A percentile compares a stretch with the other conserved stretches of the same genome.
These are phyloP conservation scores for Todiramphus saurophagus DNA, from an alignment of 2,113 vertebrate genomes.

Conservation along the genomic window DNA sequence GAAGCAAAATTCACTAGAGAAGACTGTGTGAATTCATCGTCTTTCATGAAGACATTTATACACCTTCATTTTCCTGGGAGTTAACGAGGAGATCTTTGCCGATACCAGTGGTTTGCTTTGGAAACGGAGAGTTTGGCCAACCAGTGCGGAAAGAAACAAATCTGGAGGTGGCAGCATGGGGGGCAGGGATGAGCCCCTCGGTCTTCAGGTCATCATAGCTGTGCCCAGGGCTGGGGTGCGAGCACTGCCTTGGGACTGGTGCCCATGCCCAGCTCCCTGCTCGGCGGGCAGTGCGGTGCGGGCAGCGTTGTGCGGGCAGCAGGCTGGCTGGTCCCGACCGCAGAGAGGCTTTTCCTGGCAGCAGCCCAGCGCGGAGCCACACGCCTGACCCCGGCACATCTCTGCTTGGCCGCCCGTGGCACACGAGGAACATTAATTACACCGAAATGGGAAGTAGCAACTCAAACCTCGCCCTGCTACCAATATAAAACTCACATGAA, in stretches of 20 bases:
- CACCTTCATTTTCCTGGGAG: background rate
- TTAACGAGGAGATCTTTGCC: accelerated
- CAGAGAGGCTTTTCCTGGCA: background rate
- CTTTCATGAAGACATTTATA: background rate
- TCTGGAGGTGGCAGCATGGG: accelerated
- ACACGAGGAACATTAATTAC: background rate
- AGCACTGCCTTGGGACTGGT: background rate
- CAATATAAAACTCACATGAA: slow-evolving; percentile 34
- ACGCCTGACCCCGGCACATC: accelerated
- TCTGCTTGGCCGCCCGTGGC: accelerated
- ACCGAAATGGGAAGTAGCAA: background rate
- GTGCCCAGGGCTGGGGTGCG: background rate
- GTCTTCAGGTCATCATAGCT: no score
- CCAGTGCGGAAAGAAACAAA: accelerated
- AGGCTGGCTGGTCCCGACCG: background rate
- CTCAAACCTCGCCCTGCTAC: background rate
- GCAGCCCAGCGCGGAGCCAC: background rate
- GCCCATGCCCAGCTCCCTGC: background rate
- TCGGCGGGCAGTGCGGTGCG: background rate
- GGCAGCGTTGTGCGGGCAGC: background rate
- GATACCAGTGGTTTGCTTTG: accelerated
- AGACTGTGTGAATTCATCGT: slow-evolving; percentile 32
- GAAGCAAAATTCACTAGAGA: slow-evolving; percentile 62
- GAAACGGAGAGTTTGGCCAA: background rate
- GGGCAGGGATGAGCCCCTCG: background rate